Evolutionary conservation across 2,888 invertebrate species (phyloP).

Genomic region (Slavum lentiscoides): DNA sequence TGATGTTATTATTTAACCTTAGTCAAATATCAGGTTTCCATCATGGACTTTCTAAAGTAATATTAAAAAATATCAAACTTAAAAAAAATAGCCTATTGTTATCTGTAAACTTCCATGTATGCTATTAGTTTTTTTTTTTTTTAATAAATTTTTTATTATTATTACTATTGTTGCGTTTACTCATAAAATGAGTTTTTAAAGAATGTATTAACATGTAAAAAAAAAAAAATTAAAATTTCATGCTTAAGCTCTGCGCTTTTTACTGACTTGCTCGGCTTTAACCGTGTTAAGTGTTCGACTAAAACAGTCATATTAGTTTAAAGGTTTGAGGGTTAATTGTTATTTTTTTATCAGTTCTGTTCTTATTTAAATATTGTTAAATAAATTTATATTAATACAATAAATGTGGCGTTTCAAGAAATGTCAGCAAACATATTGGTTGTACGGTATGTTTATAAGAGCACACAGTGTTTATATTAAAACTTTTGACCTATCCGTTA

Average conservation of each 20-base stretch:
- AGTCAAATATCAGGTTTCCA: constrained; percentile 19
- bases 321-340: constrained; percentile 21
- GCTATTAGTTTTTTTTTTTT: constrained; percentile 39
- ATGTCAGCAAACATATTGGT: constrained; percentile 50
- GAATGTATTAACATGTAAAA: constrained; percentile 14
- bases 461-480: constrained; percentile 48
- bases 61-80: constrained; percentile 8
- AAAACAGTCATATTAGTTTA: background rate
- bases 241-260: constrained; percentile 36
- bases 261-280: constrained; percentile 11
- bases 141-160: constrained; percentile 23
- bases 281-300: background rate
- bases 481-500: constrained; percentile 35
- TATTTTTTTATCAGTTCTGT: constrained; percentile 41
- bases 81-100: constrained; percentile 5
- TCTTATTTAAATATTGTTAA: constrained; percentile 24
- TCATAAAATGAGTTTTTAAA: constrained; percentile 2
- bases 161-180: constrained; percentile 28
- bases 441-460: constrained; percentile 51
- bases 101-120: constrained; percentile 32
- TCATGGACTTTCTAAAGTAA: background rate
- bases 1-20: constrained; percentile 23
- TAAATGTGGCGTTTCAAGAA: constrained; percentile 45
- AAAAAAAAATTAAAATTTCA: constrained; percentile 2
- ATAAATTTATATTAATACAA: constrained; percentile 26